Conservation (phyloP, 2,797 vertebrate species). For the Oreochromis mossambicus region DNA sequence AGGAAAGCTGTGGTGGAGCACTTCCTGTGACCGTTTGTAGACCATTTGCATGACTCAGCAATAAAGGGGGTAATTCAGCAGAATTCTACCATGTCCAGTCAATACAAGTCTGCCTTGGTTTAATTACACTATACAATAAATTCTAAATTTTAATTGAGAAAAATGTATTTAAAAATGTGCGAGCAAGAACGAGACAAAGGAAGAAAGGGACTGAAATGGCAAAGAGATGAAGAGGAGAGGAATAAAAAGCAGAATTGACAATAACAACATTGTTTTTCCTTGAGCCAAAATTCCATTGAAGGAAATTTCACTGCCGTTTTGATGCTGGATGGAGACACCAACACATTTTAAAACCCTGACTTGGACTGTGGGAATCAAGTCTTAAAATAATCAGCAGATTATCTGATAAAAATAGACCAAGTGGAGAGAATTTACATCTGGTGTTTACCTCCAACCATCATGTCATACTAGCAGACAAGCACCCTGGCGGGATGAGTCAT, state of each 20-base stretch:
- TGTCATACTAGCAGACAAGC: neutral
- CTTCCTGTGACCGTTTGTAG: neutral
- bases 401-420: neutral
- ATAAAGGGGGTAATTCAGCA: slow-evolving; percentile 39
- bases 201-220: neutral
- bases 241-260: neutral
- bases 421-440: neutral
- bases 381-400: neutral
- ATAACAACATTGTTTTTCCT: neutral
- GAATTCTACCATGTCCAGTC: slow-evolving; percentile 6
- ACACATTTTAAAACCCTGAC: neutral
- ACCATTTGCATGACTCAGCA: slow-evolving; percentile 31
- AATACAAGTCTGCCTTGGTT: neutral
- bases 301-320: neutral
- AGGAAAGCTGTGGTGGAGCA: neutral
- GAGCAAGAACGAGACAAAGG: neutral
- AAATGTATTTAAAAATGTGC: neutral
- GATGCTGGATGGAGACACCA: neutral
- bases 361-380: neutral
- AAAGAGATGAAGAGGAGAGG: neutral
- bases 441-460: neutral
- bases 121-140: neutral
- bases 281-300: neutral
- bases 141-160: neutral
- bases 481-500: neutral